phyloP scores from a whole-genome alignment of 1,140 invertebrate genomes.

The Parasteatoda tepidariorum region DNA sequence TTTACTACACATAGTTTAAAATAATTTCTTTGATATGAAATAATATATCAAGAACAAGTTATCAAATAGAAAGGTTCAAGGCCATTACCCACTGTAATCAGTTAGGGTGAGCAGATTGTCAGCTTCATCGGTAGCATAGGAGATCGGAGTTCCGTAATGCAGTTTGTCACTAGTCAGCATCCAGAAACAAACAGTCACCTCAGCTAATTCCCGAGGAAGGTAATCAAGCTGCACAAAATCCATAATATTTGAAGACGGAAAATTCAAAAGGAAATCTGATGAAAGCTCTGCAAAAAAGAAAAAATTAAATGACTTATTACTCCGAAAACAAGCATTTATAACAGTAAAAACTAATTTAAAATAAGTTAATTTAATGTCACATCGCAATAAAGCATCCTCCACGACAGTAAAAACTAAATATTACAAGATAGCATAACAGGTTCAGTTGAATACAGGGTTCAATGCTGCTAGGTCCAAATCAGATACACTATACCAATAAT shows the following conservation, averaged over 20 bases:
- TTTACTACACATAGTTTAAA: no score
- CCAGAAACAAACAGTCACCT: constrained; percentile 78
- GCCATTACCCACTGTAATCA: constrained; percentile 76
- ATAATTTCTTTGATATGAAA: no score
- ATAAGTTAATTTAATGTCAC: not conserved
- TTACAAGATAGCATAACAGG: no score
- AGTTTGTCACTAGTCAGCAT: constrained; percentile 74
- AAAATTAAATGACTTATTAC: not conserved
- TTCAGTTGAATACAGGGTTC: no score
- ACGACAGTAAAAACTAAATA: not conserved
- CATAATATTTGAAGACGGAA: constrained; percentile 71
- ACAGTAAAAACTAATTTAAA: not conserved
- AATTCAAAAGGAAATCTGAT: constrained; percentile 72
- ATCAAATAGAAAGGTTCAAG: not conserved
- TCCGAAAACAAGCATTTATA: not conserved
- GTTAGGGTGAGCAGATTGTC: constrained; percentile 79
- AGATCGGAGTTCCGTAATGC: constrained; percentile 80
- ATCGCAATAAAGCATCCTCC: not conserved
- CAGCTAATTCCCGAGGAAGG: constrained; percentile 62
- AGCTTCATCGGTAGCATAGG: constrained; percentile 74
- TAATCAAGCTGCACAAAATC: constrained; percentile 72
- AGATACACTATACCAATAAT: no score
- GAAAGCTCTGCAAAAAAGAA: constrained; percentile 51
- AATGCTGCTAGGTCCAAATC: no score
- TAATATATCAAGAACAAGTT: no score